Percentiles rank a stretch among this genome's conserved stretches.
These are phyloP conservation scores for Andrena fulva DNA, from an alignment of 2,888 invertebrate species.

Conservation along the genomic window DNA sequence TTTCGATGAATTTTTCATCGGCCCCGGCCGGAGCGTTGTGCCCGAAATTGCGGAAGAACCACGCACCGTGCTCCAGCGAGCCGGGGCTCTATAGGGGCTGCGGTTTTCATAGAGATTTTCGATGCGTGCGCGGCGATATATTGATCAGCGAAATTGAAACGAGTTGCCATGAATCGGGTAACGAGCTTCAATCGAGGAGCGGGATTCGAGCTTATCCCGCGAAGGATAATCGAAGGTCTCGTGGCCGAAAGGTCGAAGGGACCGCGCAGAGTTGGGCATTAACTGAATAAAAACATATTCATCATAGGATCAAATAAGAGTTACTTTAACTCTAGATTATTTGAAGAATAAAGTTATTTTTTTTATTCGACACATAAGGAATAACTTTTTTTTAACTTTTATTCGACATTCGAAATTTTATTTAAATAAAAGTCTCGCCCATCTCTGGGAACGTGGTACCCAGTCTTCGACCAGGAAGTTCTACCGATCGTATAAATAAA, in stretches of 20 bases:
- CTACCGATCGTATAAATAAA: slow-evolving; percentile 56
- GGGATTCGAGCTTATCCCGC: not conserved
- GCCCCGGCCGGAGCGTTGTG: not conserved
- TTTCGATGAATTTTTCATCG: slow-evolving; percentile 56
- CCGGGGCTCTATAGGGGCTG: not conserved
- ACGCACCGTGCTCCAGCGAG: not conserved
- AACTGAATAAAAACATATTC: no score
- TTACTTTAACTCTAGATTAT: no score
- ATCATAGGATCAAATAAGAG: no score
- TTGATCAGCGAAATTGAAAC: slow-evolving; percentile 31
- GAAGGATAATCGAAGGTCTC: no score
- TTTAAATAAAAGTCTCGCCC: no score
- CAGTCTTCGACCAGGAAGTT: not conserved
- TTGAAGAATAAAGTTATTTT: no score
- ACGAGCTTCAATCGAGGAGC: not conserved
- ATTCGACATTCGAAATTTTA: no score
- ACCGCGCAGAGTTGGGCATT: not conserved
- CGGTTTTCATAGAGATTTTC: slow-evolving; percentile 1
- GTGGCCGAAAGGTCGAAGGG: not conserved
- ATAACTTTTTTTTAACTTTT: no score
- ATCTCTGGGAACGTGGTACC: not conserved
- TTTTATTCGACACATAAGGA: no score
- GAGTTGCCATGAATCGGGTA: not conserved
- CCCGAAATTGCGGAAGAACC: slow-evolving; percentile 25
- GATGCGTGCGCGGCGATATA: not conserved